These are phyloP conservation scores for Notoglanidium macrostoma DNA, from an alignment of 2,797 vertebrate genomes.

Conservation along the genomic window DNA sequence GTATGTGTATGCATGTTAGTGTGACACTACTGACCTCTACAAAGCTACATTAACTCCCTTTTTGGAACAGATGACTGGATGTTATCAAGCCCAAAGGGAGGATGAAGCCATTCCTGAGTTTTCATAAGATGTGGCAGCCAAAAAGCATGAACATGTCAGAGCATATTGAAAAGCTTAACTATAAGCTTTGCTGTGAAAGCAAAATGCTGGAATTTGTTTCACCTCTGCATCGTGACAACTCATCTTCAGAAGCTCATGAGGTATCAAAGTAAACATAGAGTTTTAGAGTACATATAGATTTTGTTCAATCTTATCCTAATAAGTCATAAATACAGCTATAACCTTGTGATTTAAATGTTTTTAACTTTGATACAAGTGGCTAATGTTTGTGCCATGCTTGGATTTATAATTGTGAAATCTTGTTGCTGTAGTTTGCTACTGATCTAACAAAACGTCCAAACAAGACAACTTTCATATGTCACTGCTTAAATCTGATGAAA, in stretches of 20 bases:
- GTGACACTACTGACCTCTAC: slow-evolving; percentile 45
- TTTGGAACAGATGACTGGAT: slow-evolving; percentile 33
- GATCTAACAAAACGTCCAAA: not conserved
- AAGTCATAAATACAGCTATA: not conserved
- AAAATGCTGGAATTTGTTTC: not conserved
- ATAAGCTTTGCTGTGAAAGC: slow-evolving; percentile 2
- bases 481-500: not conserved
- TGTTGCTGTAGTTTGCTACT: not conserved
- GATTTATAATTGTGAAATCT: not conserved
- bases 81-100: slow-evolving; percentile 41
- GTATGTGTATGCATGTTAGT: slow-evolving; percentile 39
- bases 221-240: not conserved
- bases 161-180: not conserved
- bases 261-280: not conserved
- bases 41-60: slow-evolving; percentile 21
- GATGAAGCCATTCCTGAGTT: slow-evolving; percentile 39
- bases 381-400: not conserved
- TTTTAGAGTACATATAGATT: not conserved
- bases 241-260: not conserved
- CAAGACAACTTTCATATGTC: not conserved
- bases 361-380: not conserved
- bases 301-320: not conserved
- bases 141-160: slow-evolving; percentile 24
- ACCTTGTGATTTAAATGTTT: not conserved
- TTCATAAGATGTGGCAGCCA: slow-evolving; percentile 26